These are phyloP conservation scores for Acrossocheilus wenchowensis DNA, from an alignment of 2,797 vertebrate species.

Conservation along the genomic window DNA sequence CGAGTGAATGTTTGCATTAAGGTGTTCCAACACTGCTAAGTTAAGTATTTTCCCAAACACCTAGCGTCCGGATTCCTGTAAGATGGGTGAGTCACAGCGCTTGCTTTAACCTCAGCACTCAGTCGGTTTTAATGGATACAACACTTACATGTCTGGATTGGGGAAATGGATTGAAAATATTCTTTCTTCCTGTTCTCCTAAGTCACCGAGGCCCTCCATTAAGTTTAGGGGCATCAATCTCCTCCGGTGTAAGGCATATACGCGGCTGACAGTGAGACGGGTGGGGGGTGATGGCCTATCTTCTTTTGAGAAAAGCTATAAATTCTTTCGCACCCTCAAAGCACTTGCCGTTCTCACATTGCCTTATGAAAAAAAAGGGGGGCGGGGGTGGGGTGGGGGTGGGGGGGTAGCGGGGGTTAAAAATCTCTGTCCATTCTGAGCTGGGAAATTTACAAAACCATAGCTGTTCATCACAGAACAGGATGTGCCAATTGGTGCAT, in stretches of 20 bases:
- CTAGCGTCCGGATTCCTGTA: not conserved
- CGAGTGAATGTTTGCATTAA: not conserved
- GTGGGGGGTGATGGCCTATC: slow-evolving; percentile 63
- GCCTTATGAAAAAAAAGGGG: slow-evolving; percentile 73
- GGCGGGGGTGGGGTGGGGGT: slow-evolving; percentile 22
- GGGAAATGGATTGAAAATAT: slow-evolving; percentile 52
- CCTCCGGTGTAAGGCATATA: slow-evolving; percentile 58
- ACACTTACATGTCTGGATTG: slow-evolving; percentile 49
- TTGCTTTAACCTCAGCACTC: slow-evolving; percentile 18
- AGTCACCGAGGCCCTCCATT: slow-evolving; percentile 55
- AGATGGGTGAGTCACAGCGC: slow-evolving; percentile 15
- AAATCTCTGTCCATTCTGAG: slow-evolving; percentile 47
- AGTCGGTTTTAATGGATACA: slow-evolving; percentile 38
- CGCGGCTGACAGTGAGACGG: slow-evolving; percentile 52
- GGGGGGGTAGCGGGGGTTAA: slow-evolving; percentile 60
- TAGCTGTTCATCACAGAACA: slow-evolving; percentile 40
- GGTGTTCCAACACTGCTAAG: not conserved
- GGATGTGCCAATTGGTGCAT: slow-evolving; percentile 25
- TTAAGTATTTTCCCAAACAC: slow-evolving; percentile 21
- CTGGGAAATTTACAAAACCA: slow-evolving; percentile 52
- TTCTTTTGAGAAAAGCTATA: slow-evolving; percentile 77
- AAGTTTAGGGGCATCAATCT: slow-evolving; percentile 61
- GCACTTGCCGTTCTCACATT: slow-evolving; percentile 79
- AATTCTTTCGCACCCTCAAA: slow-evolving; percentile 82
- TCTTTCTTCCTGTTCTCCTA: slow-evolving; percentile 53